Percentiles rank a stretch among this genome's conserved stretches.
phyloP scores from a whole-genome alignment of 2,888 invertebrate genomes.

The Trachelus stipa region DNA sequence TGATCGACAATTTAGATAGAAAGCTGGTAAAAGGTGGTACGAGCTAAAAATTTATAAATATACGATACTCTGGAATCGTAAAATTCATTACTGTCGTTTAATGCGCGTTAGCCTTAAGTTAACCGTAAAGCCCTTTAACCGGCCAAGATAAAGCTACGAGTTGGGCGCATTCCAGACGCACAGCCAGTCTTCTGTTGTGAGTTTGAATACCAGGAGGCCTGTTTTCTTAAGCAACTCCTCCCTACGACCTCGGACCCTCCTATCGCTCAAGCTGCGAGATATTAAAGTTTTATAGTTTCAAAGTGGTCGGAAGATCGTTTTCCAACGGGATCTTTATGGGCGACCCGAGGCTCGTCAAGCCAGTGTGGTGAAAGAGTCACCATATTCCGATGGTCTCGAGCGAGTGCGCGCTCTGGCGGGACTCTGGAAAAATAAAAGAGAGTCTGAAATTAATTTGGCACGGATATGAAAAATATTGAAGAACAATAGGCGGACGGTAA shows the following conservation, averaged over 20 bases:
- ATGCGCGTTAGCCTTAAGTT: not conserved
- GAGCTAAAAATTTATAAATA: not conserved
- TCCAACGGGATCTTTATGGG: conserved; percentile 47
- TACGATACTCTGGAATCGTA: not conserved
- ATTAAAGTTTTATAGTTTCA: conserved; percentile 53
- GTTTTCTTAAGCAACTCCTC: not conserved
- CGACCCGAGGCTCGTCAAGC: conserved; percentile 34
- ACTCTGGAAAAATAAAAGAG: not conserved
- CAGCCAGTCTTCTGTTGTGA: not conserved
- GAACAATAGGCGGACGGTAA: not conserved
- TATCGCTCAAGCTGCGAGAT: conserved; percentile 26
- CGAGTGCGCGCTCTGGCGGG: too few relatives aligned
- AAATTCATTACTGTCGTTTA: not conserved
- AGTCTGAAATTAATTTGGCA: not conserved
- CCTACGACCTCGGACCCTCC: not conserved
- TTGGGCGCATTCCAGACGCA: not conserved
- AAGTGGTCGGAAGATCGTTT: conserved; percentile 30
- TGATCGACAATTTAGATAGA: not conserved
- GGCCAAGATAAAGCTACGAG: not conserved
- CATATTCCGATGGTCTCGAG: too few relatives aligned
- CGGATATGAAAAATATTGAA: not conserved
- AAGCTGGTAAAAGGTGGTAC: not conserved
- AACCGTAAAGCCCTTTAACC: not conserved
- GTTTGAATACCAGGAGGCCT: not conserved
- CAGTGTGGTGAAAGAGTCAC: not conserved